Evolutionary conservation across 2,888 invertebrate genomes (phyloP).

Genomic region (Dynastes grantii): DNA sequence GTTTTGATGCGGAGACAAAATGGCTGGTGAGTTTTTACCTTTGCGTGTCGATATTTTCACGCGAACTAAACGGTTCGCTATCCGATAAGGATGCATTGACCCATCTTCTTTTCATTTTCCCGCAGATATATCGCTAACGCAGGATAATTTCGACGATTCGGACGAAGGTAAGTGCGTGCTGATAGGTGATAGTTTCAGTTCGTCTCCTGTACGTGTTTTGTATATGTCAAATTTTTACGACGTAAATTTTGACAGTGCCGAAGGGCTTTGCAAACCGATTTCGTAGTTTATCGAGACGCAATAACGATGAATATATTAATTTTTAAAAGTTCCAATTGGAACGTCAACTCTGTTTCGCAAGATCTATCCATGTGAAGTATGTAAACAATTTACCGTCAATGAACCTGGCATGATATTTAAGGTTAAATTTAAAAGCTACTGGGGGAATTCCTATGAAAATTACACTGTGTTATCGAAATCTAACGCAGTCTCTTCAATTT

Average conservation of each 20-base stretch:
- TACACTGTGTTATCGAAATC: slow-evolving; percentile 15
- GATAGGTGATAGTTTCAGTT: slow-evolving; percentile 6
- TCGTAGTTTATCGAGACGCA: not conserved
- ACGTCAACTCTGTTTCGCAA: not conserved
- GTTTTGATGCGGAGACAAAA: slow-evolving; percentile 69
- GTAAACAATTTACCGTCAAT: slow-evolving; percentile 16
- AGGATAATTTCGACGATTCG: slow-evolving; percentile 66
- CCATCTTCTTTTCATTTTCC: slow-evolving; percentile 54
- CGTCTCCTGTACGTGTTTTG: slow-evolving; percentile 46
- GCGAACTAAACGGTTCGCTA: slow-evolving; percentile 15
- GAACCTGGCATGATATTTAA: slow-evolving; percentile 1
- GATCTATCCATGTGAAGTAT: not conserved
- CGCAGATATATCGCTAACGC: slow-evolving; percentile 67
- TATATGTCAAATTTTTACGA: slow-evolving; percentile 40
- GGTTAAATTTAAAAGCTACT: slow-evolving; percentile 30
- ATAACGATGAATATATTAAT: not conserved
- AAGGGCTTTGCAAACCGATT: slow-evolving; percentile 10
- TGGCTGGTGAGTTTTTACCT: slow-evolving; percentile 68
- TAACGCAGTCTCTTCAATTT: too few species aligned
- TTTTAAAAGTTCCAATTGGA: not conserved
- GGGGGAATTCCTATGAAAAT: not conserved
- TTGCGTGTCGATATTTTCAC: slow-evolving; percentile 42
- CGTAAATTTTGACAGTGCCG: slow-evolving; percentile 50
- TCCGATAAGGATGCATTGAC: slow-evolving; percentile 44
- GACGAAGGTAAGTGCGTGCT: slow-evolving; percentile 67